Base-by-base conservation (phyloP, 2,113 vertebrate species). In the Perca flavescens region DNA sequence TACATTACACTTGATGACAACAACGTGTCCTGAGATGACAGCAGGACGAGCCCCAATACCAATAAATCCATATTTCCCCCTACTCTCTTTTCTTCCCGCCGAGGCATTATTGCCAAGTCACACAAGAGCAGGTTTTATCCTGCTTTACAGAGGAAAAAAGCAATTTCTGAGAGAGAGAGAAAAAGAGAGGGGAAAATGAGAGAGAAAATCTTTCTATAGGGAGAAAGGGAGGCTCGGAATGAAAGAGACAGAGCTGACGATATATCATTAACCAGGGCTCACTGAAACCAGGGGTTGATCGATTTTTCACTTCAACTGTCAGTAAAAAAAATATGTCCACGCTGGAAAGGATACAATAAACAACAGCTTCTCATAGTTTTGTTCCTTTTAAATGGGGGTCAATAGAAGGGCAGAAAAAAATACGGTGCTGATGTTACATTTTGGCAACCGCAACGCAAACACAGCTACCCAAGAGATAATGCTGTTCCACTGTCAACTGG, bases 51-150 rank as follows among this genome's bases (percentile, higher is more conserved):
- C 80, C 86, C 82, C 77, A 80, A 79, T 82, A 88, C 87, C 76
- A 84, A 91, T 91, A 91, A 91, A 94, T 92, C 91, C 79, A 90
- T 87, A 82, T 80, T 86, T 87, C 74, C 66, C 72, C 75, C 88
- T 87, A 77, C 80, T 62, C 80, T 53, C 57, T 63, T 79, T 80
- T 77, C 67, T 79, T 85, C 47, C 43, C 4, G 34, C 65, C 7
- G 8, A 58, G 62, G 72, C 76, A 73, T 82, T 76, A 75, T 85
- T 10, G 53, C 84, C 77, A 82, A 87, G 75, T 88, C 74, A 74
- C 71, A 88, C 74, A 65, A 72, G 61, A 82, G 25, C 36, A 80
- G 82, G 58, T 85, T 84, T 89, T 91, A 85, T 86, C 65, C 65
- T 36, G 75, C 72, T 67, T 84, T 76, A 69, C 58, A 62, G 36